Conservation (phyloP, 2,888 invertebrate species). For the Drosophila testacea region DNA sequence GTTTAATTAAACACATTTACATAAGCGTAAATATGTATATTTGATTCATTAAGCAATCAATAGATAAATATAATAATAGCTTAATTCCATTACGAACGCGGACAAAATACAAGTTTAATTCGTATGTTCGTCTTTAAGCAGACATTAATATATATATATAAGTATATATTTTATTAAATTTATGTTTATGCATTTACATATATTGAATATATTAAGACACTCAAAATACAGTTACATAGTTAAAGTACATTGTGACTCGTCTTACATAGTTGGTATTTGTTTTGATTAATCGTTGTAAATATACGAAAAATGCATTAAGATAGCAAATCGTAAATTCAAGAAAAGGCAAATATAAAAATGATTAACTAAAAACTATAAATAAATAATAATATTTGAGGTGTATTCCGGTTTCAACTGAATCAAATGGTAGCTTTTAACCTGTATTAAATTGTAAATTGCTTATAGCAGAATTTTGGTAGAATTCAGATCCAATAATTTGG, state of each 20-base stretch:
- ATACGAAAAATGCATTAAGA: constrained; percentile 31
- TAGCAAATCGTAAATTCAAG: constrained; percentile 22
- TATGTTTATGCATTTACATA: constrained; percentile 23
- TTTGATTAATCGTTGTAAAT: constrained; percentile 27
- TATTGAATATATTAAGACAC: constrained; percentile 61
- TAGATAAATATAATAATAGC: constrained; percentile 23
- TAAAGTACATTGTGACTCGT: constrained; percentile 55
- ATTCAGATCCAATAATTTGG: constrained; percentile 11
- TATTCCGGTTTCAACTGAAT: constrained; percentile 27
- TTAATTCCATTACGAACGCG: constrained; percentile 3
- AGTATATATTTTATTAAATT: constrained; percentile 19
- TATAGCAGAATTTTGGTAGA: constrained; percentile 16
- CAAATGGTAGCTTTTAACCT: constrained; percentile 5
- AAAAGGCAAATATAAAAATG: constrained; percentile 38
- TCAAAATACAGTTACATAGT: constrained; percentile 35
- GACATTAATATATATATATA: not conserved
- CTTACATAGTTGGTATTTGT: constrained; percentile 10
- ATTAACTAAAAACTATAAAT: constrained; percentile 29
- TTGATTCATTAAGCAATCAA: constrained; percentile 4
- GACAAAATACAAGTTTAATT: constrained; percentile 6
- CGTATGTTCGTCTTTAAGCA: not conserved
- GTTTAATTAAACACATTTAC: constrained; percentile 20
- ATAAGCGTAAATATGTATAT: constrained; percentile 8
- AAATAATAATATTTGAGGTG: constrained; percentile 38
- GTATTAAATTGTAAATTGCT: constrained; percentile 15